Conservation (phyloP, 2,888 invertebrate genomes). For the Asteroscopus sphinx region DNA sequence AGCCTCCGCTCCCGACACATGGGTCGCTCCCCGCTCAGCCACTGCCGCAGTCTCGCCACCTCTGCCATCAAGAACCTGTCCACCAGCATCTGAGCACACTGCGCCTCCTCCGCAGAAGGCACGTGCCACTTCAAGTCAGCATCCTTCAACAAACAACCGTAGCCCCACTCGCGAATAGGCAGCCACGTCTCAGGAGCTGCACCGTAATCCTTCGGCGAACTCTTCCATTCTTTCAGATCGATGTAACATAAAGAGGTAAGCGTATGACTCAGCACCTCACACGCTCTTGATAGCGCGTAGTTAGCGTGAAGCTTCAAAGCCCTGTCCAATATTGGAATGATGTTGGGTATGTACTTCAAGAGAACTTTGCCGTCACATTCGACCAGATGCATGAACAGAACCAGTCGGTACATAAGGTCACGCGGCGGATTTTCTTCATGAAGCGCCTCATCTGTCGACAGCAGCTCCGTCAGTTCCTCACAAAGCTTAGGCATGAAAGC, state of each 20-base stretch:
- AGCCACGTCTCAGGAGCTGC: conserved; percentile 92
- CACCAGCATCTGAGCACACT: conserved; percentile 91
- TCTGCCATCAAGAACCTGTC: conserved; percentile 92
- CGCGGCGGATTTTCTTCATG: conserved; percentile 94
- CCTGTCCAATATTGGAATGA: conserved; percentile 92
- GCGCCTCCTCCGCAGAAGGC: conserved; percentile 92
- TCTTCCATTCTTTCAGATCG: conserved; percentile 91
- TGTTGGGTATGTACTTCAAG: conserved; percentile 91
- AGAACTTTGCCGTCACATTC: conserved; percentile 91
- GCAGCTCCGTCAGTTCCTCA: conserved; percentile 90
- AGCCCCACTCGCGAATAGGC: conserved; percentile 95
- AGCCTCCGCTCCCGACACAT: conserved; percentile 92
- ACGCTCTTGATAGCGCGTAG: conserved; percentile 91
- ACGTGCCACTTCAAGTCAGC: conserved; percentile 94
- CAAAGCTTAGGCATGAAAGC: conserved; percentile 93
- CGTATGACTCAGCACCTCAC: conserved; percentile 90
- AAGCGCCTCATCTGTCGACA: conserved; percentile 91
- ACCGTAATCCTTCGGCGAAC: conserved; percentile 90
- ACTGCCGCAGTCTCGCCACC: conserved; percentile 89
- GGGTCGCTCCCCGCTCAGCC: conserved; percentile 84
- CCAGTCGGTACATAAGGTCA: conserved; percentile 94
- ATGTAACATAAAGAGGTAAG: conserved; percentile 90
- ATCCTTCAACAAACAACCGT: conserved; percentile 91
- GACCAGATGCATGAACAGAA: conserved; percentile 93
- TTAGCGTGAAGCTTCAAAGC: conserved; percentile 92